phyloP scores from a whole-genome alignment of 2,113 vertebrate species.

The Embiotoca jacksoni region DNA sequence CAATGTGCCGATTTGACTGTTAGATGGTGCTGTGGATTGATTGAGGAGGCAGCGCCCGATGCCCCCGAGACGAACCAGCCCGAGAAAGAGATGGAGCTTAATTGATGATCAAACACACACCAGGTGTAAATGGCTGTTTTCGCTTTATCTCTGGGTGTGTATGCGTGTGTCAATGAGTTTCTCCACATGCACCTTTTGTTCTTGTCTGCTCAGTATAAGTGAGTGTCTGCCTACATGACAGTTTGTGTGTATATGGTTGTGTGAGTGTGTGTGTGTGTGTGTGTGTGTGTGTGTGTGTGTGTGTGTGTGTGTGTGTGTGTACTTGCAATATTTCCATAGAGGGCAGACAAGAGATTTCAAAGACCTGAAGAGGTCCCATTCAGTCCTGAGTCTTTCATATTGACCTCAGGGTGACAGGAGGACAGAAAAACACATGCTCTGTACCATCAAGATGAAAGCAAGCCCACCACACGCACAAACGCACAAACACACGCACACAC shows the following conservation, averaged over 20 bases:
- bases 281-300: slow-evolving; percentile 35
- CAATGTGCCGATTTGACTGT: slow-evolving; percentile 25
- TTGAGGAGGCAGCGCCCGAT: slow-evolving; percentile 40
- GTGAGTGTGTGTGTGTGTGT: slow-evolving; percentile 26
- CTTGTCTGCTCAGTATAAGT: slow-evolving; percentile 13
- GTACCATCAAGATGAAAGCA: slow-evolving; percentile 76
- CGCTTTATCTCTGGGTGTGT: slow-evolving; percentile 32
- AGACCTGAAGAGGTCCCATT: slow-evolving; percentile 76
- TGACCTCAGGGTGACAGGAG: slow-evolving; percentile 76
- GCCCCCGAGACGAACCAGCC: slow-evolving; percentile 57
- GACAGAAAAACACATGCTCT: slow-evolving; percentile 58
- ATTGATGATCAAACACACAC: slow-evolving; percentile 84
- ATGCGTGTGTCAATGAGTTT: slow-evolving; percentile 40
- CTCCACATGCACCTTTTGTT: slow-evolving; percentile 62
- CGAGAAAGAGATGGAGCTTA: slow-evolving; percentile 68
- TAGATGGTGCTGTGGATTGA: slow-evolving; percentile 35
- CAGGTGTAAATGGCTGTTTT: slow-evolving; percentile 81
- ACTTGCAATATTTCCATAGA: slow-evolving; percentile 55
- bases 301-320: slow-evolving; percentile 25
- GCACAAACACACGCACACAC: slow-evolving; percentile 36
- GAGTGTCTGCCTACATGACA: slow-evolving; percentile 34
- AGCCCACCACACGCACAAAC: slow-evolving; percentile 23
- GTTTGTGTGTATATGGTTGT: slow-evolving; percentile 19
- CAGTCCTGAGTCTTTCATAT: slow-evolving; percentile 81
- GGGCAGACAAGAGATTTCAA: slow-evolving; percentile 68